Evolutionary conservation across 53 echinoderm and acorn worm genomes (phyloP).

Genomic region (Luidia sarsii): DNA sequence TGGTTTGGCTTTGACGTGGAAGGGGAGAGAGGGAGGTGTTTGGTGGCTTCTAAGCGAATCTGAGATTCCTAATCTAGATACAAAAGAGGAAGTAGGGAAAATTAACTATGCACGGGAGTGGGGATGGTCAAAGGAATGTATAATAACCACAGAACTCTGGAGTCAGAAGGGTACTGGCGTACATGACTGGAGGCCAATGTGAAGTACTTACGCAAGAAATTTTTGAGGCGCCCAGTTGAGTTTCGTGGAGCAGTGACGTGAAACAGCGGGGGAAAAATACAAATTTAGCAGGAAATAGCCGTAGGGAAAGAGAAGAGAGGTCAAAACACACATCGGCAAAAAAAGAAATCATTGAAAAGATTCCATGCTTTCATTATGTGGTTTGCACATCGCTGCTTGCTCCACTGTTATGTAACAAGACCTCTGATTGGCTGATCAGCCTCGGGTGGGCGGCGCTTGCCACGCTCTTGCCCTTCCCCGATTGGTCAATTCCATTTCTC

Average conservation of each 20-base stretch:
- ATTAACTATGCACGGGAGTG: too few relatives aligned
- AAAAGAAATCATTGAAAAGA: too few relatives aligned
- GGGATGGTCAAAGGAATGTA: too few relatives aligned
- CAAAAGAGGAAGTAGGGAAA: too few relatives aligned
- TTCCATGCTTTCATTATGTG: too few relatives aligned
- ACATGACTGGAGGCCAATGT: background rate
- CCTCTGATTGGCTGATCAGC: conserved; percentile 21
- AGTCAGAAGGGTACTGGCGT: background rate
- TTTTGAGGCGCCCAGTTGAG: conserved; percentile 20
- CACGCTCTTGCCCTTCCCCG: background rate
- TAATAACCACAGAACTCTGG: background rate
- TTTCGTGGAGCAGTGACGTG: conserved; percentile 33
- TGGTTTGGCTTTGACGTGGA: too few relatives aligned
- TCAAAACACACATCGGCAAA: background rate
- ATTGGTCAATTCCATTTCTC: background rate
- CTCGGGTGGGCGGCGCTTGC: background rate
- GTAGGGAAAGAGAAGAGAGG: conserved; percentile 11
- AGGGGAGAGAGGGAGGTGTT: too few relatives aligned
- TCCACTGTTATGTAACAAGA: background rate
- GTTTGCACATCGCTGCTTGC: background rate
- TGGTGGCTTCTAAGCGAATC: too few relatives aligned
- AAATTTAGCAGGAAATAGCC: conserved; percentile 40
- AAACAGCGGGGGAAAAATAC: conserved; percentile 35
- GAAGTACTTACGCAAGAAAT: conserved; percentile 45
- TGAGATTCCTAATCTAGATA: too few relatives aligned